Evolutionary conservation across 2,797 vertebrate species (phyloP), one percentile per base, ranked within the genome.

Genomic region (Sebastes diaconus): DNA sequence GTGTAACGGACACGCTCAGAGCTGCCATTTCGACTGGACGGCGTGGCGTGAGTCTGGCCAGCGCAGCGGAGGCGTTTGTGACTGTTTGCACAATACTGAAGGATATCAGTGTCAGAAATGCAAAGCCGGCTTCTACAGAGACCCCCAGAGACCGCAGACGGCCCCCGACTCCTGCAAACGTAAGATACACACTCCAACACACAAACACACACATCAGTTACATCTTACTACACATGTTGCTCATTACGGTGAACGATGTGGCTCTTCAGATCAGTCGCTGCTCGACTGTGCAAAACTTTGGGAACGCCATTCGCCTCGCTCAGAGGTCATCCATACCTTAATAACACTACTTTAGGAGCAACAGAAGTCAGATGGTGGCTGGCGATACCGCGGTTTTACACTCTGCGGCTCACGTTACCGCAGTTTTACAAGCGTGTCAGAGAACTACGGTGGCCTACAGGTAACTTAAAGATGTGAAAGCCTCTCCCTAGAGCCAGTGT

Each of bases 1-100:
- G 88, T 99, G 99, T 77, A 98, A 98, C 0, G 97, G 96, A 1
- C 98, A 99, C 1, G 97, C 98, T 0, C 95, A 97, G 67, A 94
- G 96, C 84, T 99, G 99, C 90, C 97, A 90, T 50, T 99, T 99
- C 36, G 97, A 99, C 80, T 89, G 96, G 93, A 90, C 76, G 4
- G 87, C 87, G 0, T 99, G 98, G 98, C 93, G 96, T 14, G 96
- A 94, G 9, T 98, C 98, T 0, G 97, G 97, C 75, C 98, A 97
- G 73, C 97, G 88, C 22, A 97, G 97, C 0, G 99, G 99, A 0
- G 99, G 99, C 0, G 80, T 98, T 79, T 99, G 99, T 2, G 94
- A 96, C 90, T 99, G 99, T 69, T 95, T 97, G 84, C 98, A 99
- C 95, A 97, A 98, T 93, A 99, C 99, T 0, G 96, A 97, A 50